Base-by-base conservation (phyloP, 2,888 invertebrate species). In the Andrena flavipes region DNA sequence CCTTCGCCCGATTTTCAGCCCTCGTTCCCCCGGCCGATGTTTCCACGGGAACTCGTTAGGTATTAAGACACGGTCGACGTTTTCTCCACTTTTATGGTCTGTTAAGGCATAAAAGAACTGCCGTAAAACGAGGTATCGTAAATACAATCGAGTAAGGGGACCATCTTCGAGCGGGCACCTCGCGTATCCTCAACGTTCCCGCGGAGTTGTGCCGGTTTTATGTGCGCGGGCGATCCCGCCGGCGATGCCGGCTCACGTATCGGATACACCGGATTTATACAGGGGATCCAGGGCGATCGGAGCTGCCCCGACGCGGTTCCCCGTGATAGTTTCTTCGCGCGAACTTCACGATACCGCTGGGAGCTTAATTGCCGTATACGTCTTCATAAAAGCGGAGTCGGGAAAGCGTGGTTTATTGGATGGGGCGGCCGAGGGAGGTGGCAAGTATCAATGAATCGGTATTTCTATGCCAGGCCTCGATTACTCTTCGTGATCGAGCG, bases 31-130 rank as follows among this genome's bases (percentile, higher is more conserved):
- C 2, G 51, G 33, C 74, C 70, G 60, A 62, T 76, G 71, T 76
- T 81, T 71, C 76, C 76, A 60, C 86, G 72, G 77, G 71, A 87
- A 80, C 88, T 87, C 86, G 87, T 87, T 87, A 86, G 75, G 84
- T 67, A 87, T 84, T 80, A 82, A 76, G 78, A 71, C 75, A 77
- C 79, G 79, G 71, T 54, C 77, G 74, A 70, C 69, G 68, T 67
- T 74, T 84, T 65, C 62, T 54, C 49, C 63, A 23, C 71, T 64
- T 62, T 84, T 80, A 77, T 81, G 79, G 67, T 73, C 73, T 74
- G 75, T 74, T 74, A 76, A 64, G 76, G 79, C 73, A 81, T 76
- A 77, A 87, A 87, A 87, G 87, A 84, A 85, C 81, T 70, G 76
- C 76, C 84, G 80, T 87, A 87, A 83, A 87, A 86, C 84, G 72